These are phyloP conservation scores for Polydrusus tereticollis DNA, from an alignment of 2,888 invertebrate species.

Conservation along the genomic window DNA sequence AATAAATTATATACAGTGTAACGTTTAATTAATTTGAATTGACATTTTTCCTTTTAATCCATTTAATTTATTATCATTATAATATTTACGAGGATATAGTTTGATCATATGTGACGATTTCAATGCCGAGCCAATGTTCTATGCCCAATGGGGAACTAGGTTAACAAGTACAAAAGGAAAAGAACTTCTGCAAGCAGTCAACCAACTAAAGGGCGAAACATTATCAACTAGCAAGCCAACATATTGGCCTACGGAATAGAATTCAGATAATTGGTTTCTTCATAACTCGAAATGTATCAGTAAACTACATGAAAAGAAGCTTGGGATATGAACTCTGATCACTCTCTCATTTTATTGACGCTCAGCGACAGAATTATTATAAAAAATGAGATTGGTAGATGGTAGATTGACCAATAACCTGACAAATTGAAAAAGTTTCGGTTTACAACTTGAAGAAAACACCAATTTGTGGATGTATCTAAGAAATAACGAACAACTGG, in stretches of 20 bases:
- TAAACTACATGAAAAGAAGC: constrained; percentile 39
- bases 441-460: constrained; percentile 3
- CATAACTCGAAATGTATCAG: too few species aligned
- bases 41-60: too few species aligned
- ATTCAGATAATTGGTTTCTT: too few species aligned
- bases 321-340: constrained; percentile 37
- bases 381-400: constrained; percentile 6
- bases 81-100: not conserved
- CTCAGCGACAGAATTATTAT: constrained; percentile 17
- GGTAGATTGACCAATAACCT: not conserved
- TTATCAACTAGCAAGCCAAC: not conserved
- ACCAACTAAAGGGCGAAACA: constrained; percentile 2
- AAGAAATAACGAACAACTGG: not conserved
- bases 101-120: not conserved
- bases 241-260: not conserved
- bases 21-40: too few species aligned
- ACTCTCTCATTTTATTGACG: constrained; percentile 26
- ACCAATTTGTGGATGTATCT: not conserved
- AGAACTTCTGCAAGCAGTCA: constrained; percentile 5
- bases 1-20: too few species aligned
- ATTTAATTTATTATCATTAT: too few species aligned
- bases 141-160: not conserved
- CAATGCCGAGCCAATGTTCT: too few species aligned
- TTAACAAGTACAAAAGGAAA: not conserved
- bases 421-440: not conserved